Conservation (phyloP, 2,113 vertebrate species). For the Orycteropus afer region DNA sequence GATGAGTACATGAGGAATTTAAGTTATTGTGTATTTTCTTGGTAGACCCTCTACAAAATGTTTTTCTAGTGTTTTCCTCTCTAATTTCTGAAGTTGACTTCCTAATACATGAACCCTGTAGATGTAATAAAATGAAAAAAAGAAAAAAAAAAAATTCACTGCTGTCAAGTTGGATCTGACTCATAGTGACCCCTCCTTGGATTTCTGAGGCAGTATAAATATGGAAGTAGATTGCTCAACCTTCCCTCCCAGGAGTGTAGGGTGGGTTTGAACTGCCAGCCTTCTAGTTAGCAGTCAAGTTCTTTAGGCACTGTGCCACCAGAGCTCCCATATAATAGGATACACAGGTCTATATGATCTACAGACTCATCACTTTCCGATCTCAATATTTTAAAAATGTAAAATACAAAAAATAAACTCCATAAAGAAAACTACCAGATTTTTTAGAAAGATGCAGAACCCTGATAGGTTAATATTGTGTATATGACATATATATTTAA, state of each 20-base stretch:
- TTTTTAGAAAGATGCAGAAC: slow-evolving; percentile 7
- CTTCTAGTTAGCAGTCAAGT: too few relatives aligned
- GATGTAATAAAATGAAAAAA: neutral
- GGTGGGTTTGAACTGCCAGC: too few relatives aligned
- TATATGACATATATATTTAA: too few relatives aligned
- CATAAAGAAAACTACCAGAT: neutral
- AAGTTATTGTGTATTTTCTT: neutral
- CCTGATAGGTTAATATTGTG: neutral
- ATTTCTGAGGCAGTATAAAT: too few relatives aligned
- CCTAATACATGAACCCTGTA: neutral
- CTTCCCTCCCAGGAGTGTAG: too few relatives aligned
- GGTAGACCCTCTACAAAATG: neutral
- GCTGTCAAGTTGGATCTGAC: too few relatives aligned
- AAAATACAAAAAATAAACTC: neutral
- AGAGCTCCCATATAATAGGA: neutral
- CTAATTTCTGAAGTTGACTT: neutral
- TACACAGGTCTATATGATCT: too few relatives aligned
- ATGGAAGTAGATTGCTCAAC: too few relatives aligned
- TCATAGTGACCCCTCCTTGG: too few relatives aligned
- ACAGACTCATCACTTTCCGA: neutral
- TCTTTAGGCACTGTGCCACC: too few relatives aligned
- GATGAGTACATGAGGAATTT: neutral
- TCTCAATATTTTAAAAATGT: neutral
- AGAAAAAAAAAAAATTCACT: too few relatives aligned
- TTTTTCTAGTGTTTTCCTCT: neutral